phyloP scores from a whole-genome alignment of 1,140 invertebrate genomes.

The Leucophenga varia region DNA sequence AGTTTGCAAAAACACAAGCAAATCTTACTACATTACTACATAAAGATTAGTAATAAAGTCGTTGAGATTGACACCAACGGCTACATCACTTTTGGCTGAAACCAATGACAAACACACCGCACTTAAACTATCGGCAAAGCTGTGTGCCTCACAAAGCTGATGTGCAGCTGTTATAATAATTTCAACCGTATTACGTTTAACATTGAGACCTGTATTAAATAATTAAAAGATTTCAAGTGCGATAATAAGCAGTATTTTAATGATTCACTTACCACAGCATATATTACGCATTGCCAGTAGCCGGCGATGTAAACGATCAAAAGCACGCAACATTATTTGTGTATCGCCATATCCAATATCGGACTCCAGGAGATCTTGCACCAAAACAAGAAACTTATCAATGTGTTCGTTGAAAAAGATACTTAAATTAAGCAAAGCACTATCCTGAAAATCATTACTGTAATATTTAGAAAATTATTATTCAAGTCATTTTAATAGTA shows the following conservation, averaged over 20 bases:
- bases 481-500: no score
- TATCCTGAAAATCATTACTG: slow-evolving; percentile 69
- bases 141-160: slow-evolving; percentile 68
- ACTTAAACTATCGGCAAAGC: slow-evolving; percentile 70
- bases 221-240: no score
- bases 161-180: slow-evolving; percentile 68
- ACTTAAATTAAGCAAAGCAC: slow-evolving; percentile 67
- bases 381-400: slow-evolving; percentile 70
- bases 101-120: slow-evolving; percentile 74
- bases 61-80: slow-evolving; percentile 58
- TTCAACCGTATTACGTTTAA: slow-evolving; percentile 67
- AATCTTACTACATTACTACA: slow-evolving; percentile 78
- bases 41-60: slow-evolving; percentile 80
- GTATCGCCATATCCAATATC: slow-evolving; percentile 77
- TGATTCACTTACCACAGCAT: no score
- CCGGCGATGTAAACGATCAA: slow-evolving; percentile 88
- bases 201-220: no score
- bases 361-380: slow-evolving; percentile 71
- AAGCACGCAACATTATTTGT: slow-evolving; percentile 81
- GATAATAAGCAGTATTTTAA: no score
- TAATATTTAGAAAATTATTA: no score
- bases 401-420: slow-evolving; percentile 77
- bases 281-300: slow-evolving; percentile 89
- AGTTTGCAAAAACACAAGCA: slow-evolving; percentile 86
- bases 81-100: slow-evolving; percentile 67